Percentiles rank a stretch among this genome's conserved stretches.
phyloP scores from a whole-genome alignment of 2,113 vertebrate genomes.

The Chrysemys picta region DNA sequence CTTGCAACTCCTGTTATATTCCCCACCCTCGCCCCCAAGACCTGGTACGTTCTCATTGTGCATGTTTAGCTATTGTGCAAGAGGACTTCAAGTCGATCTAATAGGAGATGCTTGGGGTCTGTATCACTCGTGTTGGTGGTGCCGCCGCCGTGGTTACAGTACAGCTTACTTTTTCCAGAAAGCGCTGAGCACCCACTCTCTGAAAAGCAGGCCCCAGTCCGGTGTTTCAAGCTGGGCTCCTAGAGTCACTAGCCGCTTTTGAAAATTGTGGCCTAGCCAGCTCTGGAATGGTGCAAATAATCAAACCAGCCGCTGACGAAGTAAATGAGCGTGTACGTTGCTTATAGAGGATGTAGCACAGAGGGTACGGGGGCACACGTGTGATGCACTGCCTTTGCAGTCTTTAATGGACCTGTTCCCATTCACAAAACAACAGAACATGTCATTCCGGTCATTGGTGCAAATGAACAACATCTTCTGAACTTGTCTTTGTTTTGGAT shows the following conservation, averaged over 20 bases:
- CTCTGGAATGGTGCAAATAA: constrained; percentile 60
- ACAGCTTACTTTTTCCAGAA: not conserved
- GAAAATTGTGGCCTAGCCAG: not conserved
- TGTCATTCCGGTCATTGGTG: accelerated
- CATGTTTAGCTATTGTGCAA: not conserved
- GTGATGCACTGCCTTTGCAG: not conserved
- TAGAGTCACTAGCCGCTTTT: not conserved
- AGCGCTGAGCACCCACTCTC: not conserved
- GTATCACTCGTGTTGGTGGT: not conserved
- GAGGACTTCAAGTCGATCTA: not conserved
- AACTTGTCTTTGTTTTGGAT: constrained; percentile 8
- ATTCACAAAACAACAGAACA: not conserved
- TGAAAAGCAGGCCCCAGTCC: not conserved
- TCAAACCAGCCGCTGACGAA: constrained; percentile 65
- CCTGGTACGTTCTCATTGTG: not conserved
- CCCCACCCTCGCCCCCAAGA: not conserved
- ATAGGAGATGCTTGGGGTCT: not conserved
- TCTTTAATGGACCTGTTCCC: accelerated
- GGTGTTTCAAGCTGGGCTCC: not conserved
- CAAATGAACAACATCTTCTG: accelerated
- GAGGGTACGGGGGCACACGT: not conserved
- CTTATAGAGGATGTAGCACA: not conserved
- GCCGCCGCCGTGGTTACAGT: not conserved
- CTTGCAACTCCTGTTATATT: not conserved
- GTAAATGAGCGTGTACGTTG: constrained; percentile 57